These are phyloP conservation scores for Hypothenemus hampei DNA, from an alignment of 1,140 invertebrate genomes.

Conservation along the genomic window DNA sequence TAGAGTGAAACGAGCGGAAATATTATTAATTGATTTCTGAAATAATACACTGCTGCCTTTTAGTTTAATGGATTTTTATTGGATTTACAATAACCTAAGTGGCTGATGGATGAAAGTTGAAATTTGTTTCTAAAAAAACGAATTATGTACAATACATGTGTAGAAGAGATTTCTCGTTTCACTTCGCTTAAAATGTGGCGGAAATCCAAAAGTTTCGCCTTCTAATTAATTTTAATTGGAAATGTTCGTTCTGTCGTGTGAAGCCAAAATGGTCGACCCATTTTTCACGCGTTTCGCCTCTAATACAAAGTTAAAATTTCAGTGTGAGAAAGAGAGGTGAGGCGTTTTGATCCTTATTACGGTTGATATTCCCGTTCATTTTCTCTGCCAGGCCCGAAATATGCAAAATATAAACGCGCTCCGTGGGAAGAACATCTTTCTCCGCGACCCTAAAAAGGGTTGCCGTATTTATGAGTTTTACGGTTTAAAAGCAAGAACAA, in stretches of 20 bases:
- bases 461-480: slow-evolving; percentile 20
- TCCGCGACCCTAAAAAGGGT: slow-evolving; percentile 7
- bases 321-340: neutral
- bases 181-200: too few species aligned
- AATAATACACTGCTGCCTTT: too few species aligned
- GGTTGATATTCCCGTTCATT: slow-evolving; percentile 6
- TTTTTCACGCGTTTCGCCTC: neutral
- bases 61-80: too few species aligned
- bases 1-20: slow-evolving; percentile 8
- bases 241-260: too few species aligned
- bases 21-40: slow-evolving; percentile 12
- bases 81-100: too few species aligned
- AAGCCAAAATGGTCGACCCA: too few species aligned
- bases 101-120: too few species aligned
- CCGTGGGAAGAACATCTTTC: slow-evolving; percentile 6
- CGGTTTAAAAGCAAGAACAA: slow-evolving; percentile 17
- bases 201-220: too few species aligned
- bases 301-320: slow-evolving; percentile 9
- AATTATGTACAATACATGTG: too few species aligned
- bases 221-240: too few species aligned
- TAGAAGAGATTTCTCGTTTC: too few species aligned
- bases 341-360: slow-evolving; percentile 14
- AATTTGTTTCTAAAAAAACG: too few species aligned
- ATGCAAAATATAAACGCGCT: slow-evolving; percentile 11
- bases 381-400: slow-evolving; percentile 4